These are phyloP conservation scores for Oscheius sp. DNA, from an alignment of 1,140 invertebrate genomes.

Conservation along the genomic window DNA sequence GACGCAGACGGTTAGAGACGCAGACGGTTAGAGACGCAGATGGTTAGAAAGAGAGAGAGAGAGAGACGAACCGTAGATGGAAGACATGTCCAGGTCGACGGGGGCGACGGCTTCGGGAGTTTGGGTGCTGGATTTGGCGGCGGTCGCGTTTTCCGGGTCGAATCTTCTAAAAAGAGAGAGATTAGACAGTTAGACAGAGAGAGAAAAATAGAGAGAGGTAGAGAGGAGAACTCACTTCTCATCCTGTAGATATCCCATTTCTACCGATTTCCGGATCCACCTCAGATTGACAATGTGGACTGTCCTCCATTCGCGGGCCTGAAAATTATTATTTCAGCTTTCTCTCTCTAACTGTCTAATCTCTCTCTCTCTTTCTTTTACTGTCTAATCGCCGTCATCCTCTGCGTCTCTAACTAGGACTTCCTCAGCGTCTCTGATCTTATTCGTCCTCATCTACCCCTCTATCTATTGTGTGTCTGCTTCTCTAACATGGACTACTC, in stretches of 20 bases:
- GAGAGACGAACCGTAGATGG: conserved; percentile 12
- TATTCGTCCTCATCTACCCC: too few species aligned
- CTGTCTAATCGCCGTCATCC: too few species aligned
- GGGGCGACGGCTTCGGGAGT: not conserved
- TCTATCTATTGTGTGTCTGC: too few species aligned
- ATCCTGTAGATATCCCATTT: conserved; percentile 11
- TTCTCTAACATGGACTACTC: too few species aligned
- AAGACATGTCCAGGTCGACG: not conserved
- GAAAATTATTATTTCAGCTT: not conserved
- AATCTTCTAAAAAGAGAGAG: conserved; percentile 9
- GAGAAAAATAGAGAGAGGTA: not conserved
- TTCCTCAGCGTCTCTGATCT: too few species aligned
- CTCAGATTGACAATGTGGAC: conserved; percentile 7
- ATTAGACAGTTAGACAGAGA: too few species aligned
- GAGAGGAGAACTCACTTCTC: not conserved
- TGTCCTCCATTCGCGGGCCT: conserved; percentile 20
- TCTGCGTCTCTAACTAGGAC: too few species aligned
- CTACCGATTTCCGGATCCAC: conserved; percentile 22
- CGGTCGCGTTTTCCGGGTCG: conserved; percentile 7
- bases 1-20: too few species aligned
- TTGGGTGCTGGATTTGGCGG: not conserved
- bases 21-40: too few species aligned
- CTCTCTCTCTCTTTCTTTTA: too few species aligned
- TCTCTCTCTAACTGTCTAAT: too few species aligned
- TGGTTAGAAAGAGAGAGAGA: too few species aligned